phyloP scores from a whole-genome alignment of 2,888 invertebrate genomes.

The Rutpela maculata region DNA sequence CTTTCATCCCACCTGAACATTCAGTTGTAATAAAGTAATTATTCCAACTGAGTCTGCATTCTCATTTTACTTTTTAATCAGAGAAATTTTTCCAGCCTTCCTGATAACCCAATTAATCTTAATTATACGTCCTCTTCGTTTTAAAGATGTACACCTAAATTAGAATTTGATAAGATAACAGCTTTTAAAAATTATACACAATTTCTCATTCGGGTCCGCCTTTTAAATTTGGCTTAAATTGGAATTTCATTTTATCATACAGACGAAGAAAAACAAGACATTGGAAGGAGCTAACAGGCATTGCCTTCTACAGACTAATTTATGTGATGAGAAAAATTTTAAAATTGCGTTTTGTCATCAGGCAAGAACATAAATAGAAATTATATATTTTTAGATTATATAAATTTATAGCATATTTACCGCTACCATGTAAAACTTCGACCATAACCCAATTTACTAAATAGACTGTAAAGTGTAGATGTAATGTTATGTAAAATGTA shows the following conservation, averaged over 20 bases:
- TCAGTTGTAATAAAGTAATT: background rate
- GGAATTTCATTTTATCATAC: conserved; percentile 6
- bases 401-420: no score
- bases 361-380: no score
- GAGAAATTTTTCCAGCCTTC: background rate
- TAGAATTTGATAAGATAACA: background rate
- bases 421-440: no score
- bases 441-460: no score
- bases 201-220: conserved; percentile 10
- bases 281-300: background rate
- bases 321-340: no score
- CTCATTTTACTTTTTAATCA: conserved; percentile 24
- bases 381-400: no score
- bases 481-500: no score
- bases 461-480: no score
- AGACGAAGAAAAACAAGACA: conserved; percentile 6
- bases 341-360: no score
- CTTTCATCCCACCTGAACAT: background rate
- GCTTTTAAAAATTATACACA: background rate
- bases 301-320: background rate
- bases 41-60: background rate
- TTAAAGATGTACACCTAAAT: conserved; percentile 9
- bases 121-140: background rate
- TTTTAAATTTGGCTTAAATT: conserved; percentile 13
- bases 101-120: conserved; percentile 10